Conservation (phyloP, 2,113 vertebrate genomes). For the Nycticryphes semicollaris region DNA sequence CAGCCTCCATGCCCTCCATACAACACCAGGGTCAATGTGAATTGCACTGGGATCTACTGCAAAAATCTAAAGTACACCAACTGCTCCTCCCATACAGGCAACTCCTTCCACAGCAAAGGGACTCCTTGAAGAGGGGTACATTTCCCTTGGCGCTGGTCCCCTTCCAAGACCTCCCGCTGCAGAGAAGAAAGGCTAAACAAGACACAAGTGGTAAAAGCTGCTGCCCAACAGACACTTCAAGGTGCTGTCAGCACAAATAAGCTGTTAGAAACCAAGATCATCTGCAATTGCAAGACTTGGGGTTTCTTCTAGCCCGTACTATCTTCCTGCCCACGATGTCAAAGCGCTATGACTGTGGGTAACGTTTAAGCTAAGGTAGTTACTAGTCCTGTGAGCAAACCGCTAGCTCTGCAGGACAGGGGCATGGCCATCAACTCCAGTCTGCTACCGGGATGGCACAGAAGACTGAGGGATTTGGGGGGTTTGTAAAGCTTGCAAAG, state of each 20-base stretch:
- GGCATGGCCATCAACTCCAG: background rate
- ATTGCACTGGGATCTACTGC: background rate
- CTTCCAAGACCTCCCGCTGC: background rate
- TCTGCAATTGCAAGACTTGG: background rate
- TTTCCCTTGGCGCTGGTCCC: background rate
- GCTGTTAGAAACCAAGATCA: background rate
- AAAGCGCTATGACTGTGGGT: background rate
- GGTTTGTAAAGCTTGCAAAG: background rate
- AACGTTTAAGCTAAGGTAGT: background rate
- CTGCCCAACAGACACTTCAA: background rate
- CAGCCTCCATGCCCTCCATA: fast-evolving
- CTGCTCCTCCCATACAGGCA: background rate
- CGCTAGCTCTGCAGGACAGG: background rate
- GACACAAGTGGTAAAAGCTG: background rate
- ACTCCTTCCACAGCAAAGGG: background rate
- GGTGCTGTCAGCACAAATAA: background rate
- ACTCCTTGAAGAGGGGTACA: background rate
- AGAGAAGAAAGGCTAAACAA: background rate
- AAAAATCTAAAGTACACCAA: background rate
- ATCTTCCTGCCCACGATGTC: background rate
- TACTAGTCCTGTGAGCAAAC: background rate
- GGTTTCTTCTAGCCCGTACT: background rate
- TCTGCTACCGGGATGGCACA: background rate
- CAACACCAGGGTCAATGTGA: background rate
- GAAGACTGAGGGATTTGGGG: background rate